Evolutionary conservation across 2,888 invertebrate species (phyloP).

Genomic region (Lomographa bimaculata): DNA sequence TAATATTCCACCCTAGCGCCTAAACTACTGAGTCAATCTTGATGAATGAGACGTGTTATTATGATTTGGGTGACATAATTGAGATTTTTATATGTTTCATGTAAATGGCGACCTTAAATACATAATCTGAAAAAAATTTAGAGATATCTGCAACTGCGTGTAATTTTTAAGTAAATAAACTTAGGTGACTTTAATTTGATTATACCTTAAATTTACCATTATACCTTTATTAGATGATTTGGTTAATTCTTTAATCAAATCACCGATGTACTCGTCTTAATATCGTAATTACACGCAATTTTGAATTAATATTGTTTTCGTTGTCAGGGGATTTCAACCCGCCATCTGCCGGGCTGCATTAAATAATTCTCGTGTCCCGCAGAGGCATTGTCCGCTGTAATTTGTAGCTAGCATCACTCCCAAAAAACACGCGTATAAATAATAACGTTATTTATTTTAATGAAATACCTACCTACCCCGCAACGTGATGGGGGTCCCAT

Average conservation of each 20-base stretch:
- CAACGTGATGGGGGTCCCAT: conserved; percentile 37
- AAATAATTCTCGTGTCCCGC: conserved; percentile 71
- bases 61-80: too few species aligned
- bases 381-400: conserved; percentile 75
- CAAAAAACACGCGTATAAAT: conserved; percentile 73
- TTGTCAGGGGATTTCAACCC: conserved; percentile 42
- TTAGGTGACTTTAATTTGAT: too few species aligned
- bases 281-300: conserved; percentile 44
- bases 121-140: too few species aligned
- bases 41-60: too few species aligned
- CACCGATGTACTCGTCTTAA: conserved; percentile 25
- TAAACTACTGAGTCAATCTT: too few species aligned
- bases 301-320: conserved; percentile 54
- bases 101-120: too few species aligned
- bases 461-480: conserved; percentile 57
- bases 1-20: too few species aligned
- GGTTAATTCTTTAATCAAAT: conserved; percentile 17
- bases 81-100: too few species aligned
- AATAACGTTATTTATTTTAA: conserved; percentile 78
- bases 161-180: too few species aligned
- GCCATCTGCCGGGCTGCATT: conserved; percentile 72
- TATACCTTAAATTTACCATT: too few species aligned
- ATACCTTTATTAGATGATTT: too few species aligned
- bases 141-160: too few species aligned
- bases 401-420: conserved; percentile 78